Percentiles rank a stretch among this genome's conserved stretches.
Evolutionary conservation across 2,888 invertebrate genomes (phyloP).

Genomic region (Camponotus fellah): DNA sequence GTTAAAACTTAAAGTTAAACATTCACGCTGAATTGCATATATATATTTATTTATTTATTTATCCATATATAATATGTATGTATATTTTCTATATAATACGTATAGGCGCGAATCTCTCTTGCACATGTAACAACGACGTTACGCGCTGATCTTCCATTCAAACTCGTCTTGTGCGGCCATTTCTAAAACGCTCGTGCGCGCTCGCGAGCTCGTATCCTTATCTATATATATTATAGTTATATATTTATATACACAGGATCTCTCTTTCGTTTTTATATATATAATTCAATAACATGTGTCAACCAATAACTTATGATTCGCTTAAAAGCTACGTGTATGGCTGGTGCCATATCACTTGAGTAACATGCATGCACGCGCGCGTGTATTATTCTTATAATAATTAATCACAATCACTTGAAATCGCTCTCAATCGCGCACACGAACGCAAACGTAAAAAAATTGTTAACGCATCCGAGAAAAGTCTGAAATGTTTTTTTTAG

Average conservation of each 20-base stretch:
- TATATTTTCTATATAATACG: slow-evolving; percentile 67
- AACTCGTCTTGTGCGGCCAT: slow-evolving; percentile 11
- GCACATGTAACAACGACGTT: slow-evolving; percentile 30
- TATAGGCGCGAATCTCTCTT: slow-evolving; percentile 67
- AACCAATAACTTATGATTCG: slow-evolving; percentile 84
- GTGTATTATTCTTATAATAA: slow-evolving; percentile 16
- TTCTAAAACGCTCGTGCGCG: slow-evolving; percentile 19
- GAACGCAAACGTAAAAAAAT: slow-evolving; percentile 17
- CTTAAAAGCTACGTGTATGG: slow-evolving; percentile 77
- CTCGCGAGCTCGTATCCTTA: slow-evolving; percentile 46
- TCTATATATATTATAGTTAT: slow-evolving; percentile 79
- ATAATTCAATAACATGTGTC: slow-evolving; percentile 83
- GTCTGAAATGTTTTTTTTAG: background rate
- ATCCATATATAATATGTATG: slow-evolving; percentile 46
- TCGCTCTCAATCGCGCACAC: background rate
- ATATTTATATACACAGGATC: slow-evolving; percentile 83
- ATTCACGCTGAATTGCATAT: slow-evolving; percentile 11
- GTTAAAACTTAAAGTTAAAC: background rate
- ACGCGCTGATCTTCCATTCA: slow-evolving; percentile 21
- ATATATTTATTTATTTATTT: slow-evolving; percentile 71
- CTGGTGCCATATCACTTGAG: slow-evolving; percentile 58
- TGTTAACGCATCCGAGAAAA: slow-evolving; percentile 14
- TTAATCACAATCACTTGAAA: slow-evolving; percentile 32
- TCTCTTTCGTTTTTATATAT: slow-evolving; percentile 77
- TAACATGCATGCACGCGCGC: slow-evolving; percentile 65